Evolutionary conservation across 2,888 invertebrate genomes (phyloP).

Genomic region (Dromius quadrimaculatus): DNA sequence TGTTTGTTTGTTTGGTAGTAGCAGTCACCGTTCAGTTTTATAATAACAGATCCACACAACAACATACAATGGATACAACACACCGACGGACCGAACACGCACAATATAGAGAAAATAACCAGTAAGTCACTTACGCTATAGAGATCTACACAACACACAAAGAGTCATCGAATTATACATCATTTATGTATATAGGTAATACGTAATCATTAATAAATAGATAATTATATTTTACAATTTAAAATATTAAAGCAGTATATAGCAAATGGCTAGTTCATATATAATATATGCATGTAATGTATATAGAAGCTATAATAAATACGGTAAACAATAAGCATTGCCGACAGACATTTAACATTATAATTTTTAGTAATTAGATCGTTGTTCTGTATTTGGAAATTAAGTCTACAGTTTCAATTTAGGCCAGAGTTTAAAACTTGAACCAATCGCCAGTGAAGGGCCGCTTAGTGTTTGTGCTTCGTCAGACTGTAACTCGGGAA

Average conservation of each 20-base stretch:
- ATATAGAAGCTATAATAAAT: slow-evolving; percentile 65
- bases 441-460: slow-evolving; percentile 58
- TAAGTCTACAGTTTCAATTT: slow-evolving; percentile 68
- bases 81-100: slow-evolving; percentile 42
- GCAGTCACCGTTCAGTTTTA: not conserved
- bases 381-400: slow-evolving; percentile 68
- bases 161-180: slow-evolving; percentile 60
- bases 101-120: slow-evolving; percentile 51
- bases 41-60: slow-evolving; percentile 22
- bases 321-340: slow-evolving; percentile 65
- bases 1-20: slow-evolving; percentile 11
- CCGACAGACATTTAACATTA: slow-evolving; percentile 63
- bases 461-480: slow-evolving; percentile 52
- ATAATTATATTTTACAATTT: slow-evolving; percentile 58
- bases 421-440: slow-evolving; percentile 63
- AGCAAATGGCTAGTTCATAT: slow-evolving; percentile 57
- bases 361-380: slow-evolving; percentile 63
- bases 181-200: slow-evolving; percentile 60
- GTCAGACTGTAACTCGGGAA: slow-evolving; percentile 51
- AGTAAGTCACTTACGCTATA: slow-evolving; percentile 63
- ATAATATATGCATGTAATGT: slow-evolving; percentile 52
- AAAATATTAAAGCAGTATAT: slow-evolving; percentile 57
- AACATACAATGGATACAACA: slow-evolving; percentile 13
- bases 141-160: slow-evolving; percentile 68
- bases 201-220: slow-evolving; percentile 61